phyloP scores from a whole-genome alignment of 2,888 invertebrate species.

The Phengaris alcon region DNA sequence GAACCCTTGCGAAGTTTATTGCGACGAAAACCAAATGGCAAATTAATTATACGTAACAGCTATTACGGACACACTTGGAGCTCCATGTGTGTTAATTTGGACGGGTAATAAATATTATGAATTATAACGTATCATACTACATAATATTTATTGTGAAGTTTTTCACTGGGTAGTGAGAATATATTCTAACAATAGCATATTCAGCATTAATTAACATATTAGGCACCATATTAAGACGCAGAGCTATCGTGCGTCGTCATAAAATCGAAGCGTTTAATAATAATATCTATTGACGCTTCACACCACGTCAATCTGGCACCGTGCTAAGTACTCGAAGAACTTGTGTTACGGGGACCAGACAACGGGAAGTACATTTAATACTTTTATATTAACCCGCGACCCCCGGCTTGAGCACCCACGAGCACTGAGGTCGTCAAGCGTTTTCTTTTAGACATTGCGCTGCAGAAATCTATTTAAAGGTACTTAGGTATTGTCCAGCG shows the following conservation, averaged over 20 bases:
- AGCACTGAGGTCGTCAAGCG: too few relatives aligned
- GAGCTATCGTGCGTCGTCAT: too few relatives aligned
- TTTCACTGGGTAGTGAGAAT: not conserved
- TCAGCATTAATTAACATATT: too few relatives aligned
- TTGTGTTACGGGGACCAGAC: too few relatives aligned
- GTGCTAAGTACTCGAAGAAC: too few relatives aligned
- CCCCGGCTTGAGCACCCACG: too few relatives aligned
- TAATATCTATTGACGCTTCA: too few relatives aligned
- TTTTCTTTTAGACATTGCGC: not conserved
- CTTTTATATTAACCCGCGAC: too few relatives aligned
- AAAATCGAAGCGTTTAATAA: too few relatives aligned
- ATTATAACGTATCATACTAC: not conserved
- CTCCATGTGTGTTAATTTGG: not conserved
- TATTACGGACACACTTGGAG: too few relatives aligned
- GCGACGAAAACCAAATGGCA: not conserved
- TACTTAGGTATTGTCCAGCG: constrained; percentile 1
- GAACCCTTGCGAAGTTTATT: not conserved
- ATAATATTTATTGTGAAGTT: not conserved
- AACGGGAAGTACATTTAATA: too few relatives aligned
- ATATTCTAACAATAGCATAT: not conserved
- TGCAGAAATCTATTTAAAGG: not conserved
- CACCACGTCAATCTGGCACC: too few relatives aligned
- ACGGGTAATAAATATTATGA: not conserved
- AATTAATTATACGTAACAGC: not conserved
- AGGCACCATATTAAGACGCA: not conserved